Conservation (phyloP, 2,113 vertebrate genomes). For the Loxodonta africana region DNA sequence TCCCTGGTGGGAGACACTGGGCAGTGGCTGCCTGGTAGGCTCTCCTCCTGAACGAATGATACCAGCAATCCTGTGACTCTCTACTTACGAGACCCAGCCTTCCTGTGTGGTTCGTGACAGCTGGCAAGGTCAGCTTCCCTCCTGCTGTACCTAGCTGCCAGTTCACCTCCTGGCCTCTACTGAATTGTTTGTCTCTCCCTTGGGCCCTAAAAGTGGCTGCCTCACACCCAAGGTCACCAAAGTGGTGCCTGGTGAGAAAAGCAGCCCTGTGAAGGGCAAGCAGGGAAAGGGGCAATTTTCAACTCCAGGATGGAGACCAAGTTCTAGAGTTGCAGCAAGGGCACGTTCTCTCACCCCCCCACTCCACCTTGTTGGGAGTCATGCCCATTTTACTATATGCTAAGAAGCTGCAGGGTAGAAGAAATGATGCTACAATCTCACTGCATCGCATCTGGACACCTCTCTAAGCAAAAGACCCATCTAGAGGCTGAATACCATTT, state of each 20-base stretch:
- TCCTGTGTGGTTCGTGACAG: background rate
- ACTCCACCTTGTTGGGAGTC: background rate
- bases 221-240: background rate
- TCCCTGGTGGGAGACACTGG: background rate
- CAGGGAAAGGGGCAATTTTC: background rate
- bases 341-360: fast-evolving
- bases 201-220: background rate
- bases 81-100: background rate
- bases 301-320: background rate
- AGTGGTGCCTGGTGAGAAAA: background rate
- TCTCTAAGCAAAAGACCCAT: background rate
- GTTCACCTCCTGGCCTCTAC: background rate
- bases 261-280: background rate
- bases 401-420: background rate
- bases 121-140: background rate
- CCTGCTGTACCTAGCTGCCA: slow-evolving; percentile 7
- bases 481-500: background rate
- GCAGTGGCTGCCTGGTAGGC: background rate
- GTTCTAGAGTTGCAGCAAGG: background rate
- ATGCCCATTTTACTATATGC: background rate
- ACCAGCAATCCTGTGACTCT: background rate
- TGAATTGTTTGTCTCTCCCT: background rate
- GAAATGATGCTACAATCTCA: fast-evolving
- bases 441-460: background rate
- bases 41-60: background rate